Evolutionary conservation across 2,113 vertebrate genomes (phyloP).

Genomic region (Pristiophorus japonicus): DNA sequence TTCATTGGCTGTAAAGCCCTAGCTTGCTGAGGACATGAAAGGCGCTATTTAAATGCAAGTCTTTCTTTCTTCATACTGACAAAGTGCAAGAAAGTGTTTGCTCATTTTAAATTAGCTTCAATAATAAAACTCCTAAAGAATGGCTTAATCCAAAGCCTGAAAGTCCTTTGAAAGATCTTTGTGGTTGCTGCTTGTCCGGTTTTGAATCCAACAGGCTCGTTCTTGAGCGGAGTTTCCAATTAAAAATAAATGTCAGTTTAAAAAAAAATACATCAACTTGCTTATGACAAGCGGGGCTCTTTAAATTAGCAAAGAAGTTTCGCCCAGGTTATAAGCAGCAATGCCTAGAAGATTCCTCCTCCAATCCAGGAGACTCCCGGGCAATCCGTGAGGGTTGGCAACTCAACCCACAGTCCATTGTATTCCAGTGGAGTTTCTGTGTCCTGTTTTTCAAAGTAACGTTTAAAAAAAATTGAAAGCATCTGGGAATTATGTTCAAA

Average conservation of each 20-base stretch:
- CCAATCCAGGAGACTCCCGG: neutral
- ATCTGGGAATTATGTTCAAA: neutral
- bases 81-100: neutral
- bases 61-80: neutral
- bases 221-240: neutral
- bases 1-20: too few species aligned
- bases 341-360: neutral
- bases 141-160: neutral
- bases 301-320: too few species aligned
- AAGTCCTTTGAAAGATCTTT: neutral
- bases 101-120: neutral
- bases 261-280: neutral
- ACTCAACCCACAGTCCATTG: neutral
- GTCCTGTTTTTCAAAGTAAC: neutral
- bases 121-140: neutral
- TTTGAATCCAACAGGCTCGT: neutral
- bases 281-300: too few species aligned
- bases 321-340: neutral
- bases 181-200: neutral
- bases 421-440: neutral
- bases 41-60: neutral
- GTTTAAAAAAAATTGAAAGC: neutral
- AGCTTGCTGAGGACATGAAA: neutral
- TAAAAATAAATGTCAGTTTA: neutral
- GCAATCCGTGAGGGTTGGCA: neutral